Evolutionary conservation across 2,888 invertebrate genomes (phyloP).

Genomic region (Plebejus argus): DNA sequence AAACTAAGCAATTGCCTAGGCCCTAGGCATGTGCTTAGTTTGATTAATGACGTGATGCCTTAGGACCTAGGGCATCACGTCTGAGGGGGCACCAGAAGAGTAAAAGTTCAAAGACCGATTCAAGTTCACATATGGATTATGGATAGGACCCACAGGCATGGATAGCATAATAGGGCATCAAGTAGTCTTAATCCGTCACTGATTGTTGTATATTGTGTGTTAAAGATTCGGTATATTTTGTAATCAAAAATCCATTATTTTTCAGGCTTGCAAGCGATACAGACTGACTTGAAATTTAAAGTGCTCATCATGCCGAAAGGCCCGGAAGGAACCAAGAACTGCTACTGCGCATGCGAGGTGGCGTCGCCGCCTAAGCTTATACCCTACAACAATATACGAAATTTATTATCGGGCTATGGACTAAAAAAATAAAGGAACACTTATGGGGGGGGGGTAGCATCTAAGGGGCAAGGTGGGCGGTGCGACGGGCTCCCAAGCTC

Average conservation of each 20-base stretch:
- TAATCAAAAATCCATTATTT: constrained; percentile 18
- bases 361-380: constrained; percentile 43
- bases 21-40: no score
- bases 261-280: constrained; percentile 42
- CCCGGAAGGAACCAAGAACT: constrained; percentile 46
- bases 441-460: background rate
- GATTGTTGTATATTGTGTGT: no score
- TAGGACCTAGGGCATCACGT: no score
- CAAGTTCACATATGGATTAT: no score
- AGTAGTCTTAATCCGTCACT: no score
- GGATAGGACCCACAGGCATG: no score
- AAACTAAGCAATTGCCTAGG: no score
- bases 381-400: constrained; percentile 40
- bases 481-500: background rate
- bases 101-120: no score
- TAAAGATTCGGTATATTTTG: no score
- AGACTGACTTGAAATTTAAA: constrained; percentile 43
- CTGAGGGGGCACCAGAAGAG: no score
- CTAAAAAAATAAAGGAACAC: background rate
- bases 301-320: constrained; percentile 45
- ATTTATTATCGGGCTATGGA: constrained; percentile 19
- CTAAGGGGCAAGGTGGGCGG: background rate
- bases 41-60: no score
- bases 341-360: constrained; percentile 46
- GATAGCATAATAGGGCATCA: no score